Percentiles rank a stretch among this genome's conserved stretches.
These are phyloP conservation scores for Lithophane ornitopus DNA, from an alignment of 2,888 invertebrate species.

Conservation along the genomic window DNA sequence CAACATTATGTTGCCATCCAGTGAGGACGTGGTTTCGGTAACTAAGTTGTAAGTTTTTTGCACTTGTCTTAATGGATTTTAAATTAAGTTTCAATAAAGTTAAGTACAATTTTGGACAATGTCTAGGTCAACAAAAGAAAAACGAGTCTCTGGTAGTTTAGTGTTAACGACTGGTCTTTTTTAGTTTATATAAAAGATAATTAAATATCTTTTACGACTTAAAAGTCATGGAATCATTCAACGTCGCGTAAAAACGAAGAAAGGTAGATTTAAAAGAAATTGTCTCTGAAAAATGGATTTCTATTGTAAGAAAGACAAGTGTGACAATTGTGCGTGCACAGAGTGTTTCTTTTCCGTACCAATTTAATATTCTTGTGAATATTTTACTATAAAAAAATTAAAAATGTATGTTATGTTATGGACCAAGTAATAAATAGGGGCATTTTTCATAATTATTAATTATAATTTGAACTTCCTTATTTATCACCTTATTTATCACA, in stretches of 20 bases:
- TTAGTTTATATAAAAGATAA: not conserved
- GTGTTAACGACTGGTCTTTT: not conserved
- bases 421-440: no score
- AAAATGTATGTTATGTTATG: no score
- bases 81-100: not conserved
- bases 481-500: no score
- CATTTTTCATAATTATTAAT: no score
- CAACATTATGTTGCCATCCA: not conserved
- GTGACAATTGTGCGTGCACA: no score
- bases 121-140: not conserved
- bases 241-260: not conserved
- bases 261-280: not conserved
- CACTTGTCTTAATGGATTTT: not conserved
- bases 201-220: not conserved
- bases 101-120: not conserved
- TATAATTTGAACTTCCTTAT: no score
- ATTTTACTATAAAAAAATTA: no score
- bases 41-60: no score
- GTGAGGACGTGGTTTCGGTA: no score
- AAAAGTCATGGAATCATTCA: not conserved
- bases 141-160: not conserved
- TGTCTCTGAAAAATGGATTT: not conserved
- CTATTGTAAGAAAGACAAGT: no score
- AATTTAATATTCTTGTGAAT: no score
- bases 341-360: no score